phyloP scores from a whole-genome alignment of 1,140 invertebrate species.

The Littorina saxatilis region DNA sequence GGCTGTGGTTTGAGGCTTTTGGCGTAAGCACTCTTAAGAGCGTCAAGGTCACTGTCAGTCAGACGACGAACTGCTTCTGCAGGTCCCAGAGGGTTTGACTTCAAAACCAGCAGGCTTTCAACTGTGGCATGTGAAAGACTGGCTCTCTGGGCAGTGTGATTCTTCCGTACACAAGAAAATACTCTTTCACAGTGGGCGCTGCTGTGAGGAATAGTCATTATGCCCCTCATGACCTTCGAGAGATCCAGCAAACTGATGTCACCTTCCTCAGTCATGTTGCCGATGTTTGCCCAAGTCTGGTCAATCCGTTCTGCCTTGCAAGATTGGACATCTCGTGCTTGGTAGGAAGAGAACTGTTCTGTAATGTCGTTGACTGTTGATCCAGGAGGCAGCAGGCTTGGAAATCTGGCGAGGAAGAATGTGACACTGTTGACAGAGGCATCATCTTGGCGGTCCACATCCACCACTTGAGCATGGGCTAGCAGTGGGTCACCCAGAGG shows the following conservation, averaged over 20 bases:
- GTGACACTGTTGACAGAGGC: not conserved
- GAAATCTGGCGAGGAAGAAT: constrained; percentile 30
- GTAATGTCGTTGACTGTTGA: not conserved
- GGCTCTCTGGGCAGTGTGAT: constrained; percentile 38
- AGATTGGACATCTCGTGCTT: constrained; percentile 16
- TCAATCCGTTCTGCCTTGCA: constrained; percentile 33
- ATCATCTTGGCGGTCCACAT: not conserved
- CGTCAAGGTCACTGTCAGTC: not conserved
- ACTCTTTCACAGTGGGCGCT: constrained; percentile 48
- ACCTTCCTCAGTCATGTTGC: not conserved
- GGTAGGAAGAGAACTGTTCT: constrained; percentile 38
- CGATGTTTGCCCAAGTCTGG: constrained; percentile 36
- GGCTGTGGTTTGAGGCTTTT: too few relatives aligned
- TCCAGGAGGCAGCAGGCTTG: constrained; percentile 28
- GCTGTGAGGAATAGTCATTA: constrained; percentile 48
- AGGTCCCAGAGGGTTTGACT: not conserved
- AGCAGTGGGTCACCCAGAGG: not conserved
- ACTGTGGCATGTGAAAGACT: constrained; percentile 34
- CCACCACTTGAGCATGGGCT: not conserved
- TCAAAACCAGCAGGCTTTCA: constrained; percentile 40
- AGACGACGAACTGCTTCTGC: not conserved
- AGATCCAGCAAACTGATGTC: constrained; percentile 25
- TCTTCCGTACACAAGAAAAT: constrained; percentile 40
- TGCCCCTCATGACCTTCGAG: constrained; percentile 41
- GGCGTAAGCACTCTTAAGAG: not conserved